These are phyloP conservation scores for Babylonia areolata DNA, from an alignment of 1,140 invertebrate species.

Conservation along the genomic window DNA sequence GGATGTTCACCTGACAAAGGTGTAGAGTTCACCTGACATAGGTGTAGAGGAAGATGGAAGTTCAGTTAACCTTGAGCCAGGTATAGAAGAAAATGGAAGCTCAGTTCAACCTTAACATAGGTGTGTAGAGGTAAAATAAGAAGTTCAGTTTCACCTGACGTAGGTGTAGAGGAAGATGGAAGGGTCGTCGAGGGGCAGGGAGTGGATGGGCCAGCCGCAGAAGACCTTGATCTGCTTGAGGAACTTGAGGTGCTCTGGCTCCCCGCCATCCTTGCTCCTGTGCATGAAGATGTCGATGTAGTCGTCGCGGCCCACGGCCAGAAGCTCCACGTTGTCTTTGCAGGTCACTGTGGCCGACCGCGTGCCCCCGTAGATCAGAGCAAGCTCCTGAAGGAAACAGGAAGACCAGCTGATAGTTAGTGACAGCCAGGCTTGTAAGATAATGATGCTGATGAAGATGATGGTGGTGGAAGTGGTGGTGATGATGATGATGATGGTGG, in stretches of 20 bases:
- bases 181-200: conserved; percentile 69
- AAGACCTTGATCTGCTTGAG: conserved; percentile 62
- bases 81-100: no score
- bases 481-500: no score
- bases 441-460: no score
- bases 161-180: conserved; percentile 71
- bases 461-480: no score
- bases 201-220: conserved; percentile 66
- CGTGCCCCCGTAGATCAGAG: conserved; percentile 70
- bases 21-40: conserved; percentile 73
- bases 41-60: no score
- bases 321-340: conserved; percentile 69
- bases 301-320: conserved; percentile 73
- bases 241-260: conserved; percentile 72
- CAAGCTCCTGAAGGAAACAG: conserved; percentile 68
- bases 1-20: no score
- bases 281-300: conserved; percentile 75
- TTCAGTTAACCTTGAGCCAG: no score
- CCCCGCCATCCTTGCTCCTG: conserved; percentile 58
- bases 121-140: no score
- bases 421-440: no score
- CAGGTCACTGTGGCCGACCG: conserved; percentile 73
- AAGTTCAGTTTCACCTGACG: conserved; percentile 72
- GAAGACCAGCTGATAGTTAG: no score
- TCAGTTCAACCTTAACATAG: no score